Evolutionary conservation across 2,113 vertebrate species (phyloP), one percentile per base, ranked within the genome.

Genomic region (Sitta europaea): DNA sequence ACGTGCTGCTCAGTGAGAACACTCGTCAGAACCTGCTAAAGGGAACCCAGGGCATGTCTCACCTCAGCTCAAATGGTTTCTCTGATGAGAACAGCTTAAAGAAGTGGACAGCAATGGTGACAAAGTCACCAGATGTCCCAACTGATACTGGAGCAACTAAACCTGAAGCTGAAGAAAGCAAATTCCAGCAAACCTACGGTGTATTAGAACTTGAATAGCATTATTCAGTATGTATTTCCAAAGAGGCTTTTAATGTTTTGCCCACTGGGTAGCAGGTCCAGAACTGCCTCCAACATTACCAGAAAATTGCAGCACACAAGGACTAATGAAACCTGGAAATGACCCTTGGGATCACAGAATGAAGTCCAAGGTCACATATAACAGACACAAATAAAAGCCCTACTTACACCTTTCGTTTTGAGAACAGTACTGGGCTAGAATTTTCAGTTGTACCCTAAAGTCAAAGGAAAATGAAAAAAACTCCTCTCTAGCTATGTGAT

Each of bases 1-100:
- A 23, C 2, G 8, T 3, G 31, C 0, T 82, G n/a, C 70, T 40
- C 47, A n/a, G 12, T 0, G 0, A 38, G 59, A 38, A 21, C n/a
- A n/a, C 8, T 38, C 14, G 21, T 20, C 59, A 77, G 35, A 2
- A 23, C 45, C 40, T 42, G 36, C 33, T 29, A 24, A 51, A 81
- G 29, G 19, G 35, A 70, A 58, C 25, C 45, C 57, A 48, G 36
- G 9, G 10, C 14, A 28, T n/a, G 11, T 16, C 43, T 92, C 57
- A 25, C 29, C 47, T 47, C 65, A 63, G 14, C 13, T 42, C 3
- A 59, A 71, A 31, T 18, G 24, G 29, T 22, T 76, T 73, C 2
- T 1, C 54, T 43, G 5, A 36, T 8, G 4, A 63, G 10, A 77
- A 24, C 10, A 40, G 6, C n/a, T 90, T 75, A 68, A 87, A 82